Conservation (phyloP, 2,888 invertebrate species). For the Cheilosia vernalis region DNA sequence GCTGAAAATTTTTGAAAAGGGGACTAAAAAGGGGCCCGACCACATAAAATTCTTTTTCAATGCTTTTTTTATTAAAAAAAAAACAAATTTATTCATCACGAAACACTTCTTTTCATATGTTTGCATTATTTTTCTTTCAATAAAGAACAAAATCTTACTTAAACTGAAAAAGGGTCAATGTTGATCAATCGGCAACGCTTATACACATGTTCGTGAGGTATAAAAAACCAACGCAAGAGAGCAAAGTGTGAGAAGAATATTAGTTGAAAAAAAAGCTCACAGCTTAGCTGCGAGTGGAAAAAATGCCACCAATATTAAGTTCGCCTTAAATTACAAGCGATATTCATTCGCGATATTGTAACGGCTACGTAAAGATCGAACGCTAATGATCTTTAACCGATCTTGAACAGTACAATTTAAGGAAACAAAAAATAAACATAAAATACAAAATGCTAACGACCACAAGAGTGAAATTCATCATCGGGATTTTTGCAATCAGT, state of each 20-base stretch:
- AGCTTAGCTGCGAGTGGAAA: slow-evolving; percentile 24
- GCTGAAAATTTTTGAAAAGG: too few species aligned
- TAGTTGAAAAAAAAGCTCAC: slow-evolving; percentile 39
- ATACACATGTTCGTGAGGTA: slow-evolving; percentile 11
- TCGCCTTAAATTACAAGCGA: slow-evolving; percentile 49
- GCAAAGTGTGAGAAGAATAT: slow-evolving; percentile 33
- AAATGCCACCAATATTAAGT: slow-evolving; percentile 73
- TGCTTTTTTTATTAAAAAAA: too few species aligned
- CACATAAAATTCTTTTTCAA: too few species aligned
- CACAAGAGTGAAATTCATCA: slow-evolving; percentile 32
- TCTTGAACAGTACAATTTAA: slow-evolving; percentile 13
- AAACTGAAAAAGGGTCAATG: too few species aligned
- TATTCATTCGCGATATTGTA: slow-evolving; percentile 69
- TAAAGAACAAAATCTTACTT: too few species aligned
- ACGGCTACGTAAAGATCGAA: slow-evolving; percentile 66
- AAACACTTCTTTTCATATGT: too few species aligned
- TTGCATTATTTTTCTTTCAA: too few species aligned
- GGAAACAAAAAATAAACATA: slow-evolving; percentile 17
- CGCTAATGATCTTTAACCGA: slow-evolving; percentile 66
- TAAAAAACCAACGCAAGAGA: slow-evolving; percentile 18
- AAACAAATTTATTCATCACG: too few species aligned
- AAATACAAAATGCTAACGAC: slow-evolving; percentile 46
- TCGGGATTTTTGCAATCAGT: slow-evolving; percentile 56
- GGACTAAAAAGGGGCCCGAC: too few species aligned
- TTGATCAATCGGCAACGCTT: too few species aligned